A percentile compares a stretch with the other conserved stretches of the same genome.
phyloP scores from a whole-genome alignment of 2,113 vertebrate genomes.

The Otis tarda region DNA sequence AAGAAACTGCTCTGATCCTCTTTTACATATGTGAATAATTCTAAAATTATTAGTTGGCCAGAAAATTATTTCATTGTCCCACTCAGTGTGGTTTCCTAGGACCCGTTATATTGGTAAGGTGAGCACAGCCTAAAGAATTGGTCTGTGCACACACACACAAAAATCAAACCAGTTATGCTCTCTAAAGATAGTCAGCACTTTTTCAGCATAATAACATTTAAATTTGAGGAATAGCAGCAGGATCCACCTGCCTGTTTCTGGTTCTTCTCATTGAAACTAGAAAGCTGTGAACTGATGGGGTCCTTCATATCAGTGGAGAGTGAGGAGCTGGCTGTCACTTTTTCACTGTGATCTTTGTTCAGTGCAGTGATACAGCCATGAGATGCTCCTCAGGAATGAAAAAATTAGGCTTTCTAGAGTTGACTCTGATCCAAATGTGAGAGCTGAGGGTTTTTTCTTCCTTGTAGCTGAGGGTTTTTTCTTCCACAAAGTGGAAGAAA shows the following conservation, averaged over 20 bases:
- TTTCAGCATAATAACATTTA: background rate
- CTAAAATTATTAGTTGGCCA: background rate
- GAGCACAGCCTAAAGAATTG: background rate
- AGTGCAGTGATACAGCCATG: background rate
- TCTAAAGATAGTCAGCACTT: background rate
- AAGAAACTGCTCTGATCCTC: background rate
- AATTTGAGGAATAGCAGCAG: background rate
- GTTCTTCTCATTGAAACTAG: background rate
- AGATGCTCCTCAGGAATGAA: background rate
- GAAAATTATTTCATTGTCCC: background rate
- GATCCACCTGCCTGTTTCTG: background rate
- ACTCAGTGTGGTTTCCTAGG: background rate
- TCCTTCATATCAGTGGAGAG: background rate
- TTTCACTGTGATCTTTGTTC: background rate
- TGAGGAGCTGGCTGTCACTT: background rate
- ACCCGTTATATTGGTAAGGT: fast-evolving
- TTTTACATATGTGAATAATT: background rate
- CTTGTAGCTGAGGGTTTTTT: background rate
- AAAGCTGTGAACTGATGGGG: background rate
- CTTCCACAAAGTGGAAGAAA: background rate
- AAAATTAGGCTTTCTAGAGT: background rate
- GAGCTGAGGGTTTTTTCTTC: background rate
- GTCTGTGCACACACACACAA: background rate
- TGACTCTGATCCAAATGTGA: background rate
- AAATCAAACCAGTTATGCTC: background rate